A percentile compares a stretch with the other conserved stretches of the same genome.
Conservation (phyloP, 2,888 invertebrate species). For the Drosophila recens region DNA sequence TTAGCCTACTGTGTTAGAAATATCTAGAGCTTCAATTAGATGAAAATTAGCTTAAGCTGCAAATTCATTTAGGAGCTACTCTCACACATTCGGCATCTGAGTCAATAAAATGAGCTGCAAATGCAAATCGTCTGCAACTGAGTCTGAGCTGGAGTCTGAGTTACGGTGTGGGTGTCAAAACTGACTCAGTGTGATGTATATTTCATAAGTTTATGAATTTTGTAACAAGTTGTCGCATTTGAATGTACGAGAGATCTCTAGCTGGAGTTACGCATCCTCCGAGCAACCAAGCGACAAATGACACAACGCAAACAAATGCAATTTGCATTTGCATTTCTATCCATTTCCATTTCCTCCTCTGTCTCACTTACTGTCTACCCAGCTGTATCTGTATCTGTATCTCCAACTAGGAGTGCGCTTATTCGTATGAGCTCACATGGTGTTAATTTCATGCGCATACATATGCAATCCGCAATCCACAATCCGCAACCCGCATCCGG, state of each 20-base stretch:
- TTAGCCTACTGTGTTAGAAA: background rate
- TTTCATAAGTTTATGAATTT: constrained; percentile 62
- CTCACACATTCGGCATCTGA: background rate
- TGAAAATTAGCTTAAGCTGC: background rate
- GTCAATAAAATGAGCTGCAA: constrained; percentile 3
- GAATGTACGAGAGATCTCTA: constrained; percentile 19
- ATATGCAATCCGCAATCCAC: constrained; percentile 22
- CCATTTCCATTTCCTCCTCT: background rate
- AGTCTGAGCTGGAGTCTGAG: constrained; percentile 2
- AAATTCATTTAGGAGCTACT: constrained; percentile 1
- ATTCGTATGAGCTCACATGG: constrained; percentile 22
- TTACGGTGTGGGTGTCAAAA: constrained; percentile 6
- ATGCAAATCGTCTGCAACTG: constrained; percentile 1
- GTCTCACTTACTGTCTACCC: background rate
- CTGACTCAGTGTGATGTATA: constrained; percentile 46
- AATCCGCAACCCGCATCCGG: background rate
- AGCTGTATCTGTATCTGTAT: constrained; percentile 1
- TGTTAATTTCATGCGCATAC: constrained; percentile 46
- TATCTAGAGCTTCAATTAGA: background rate
- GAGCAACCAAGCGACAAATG: constrained; percentile 51
- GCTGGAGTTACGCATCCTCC: constrained; percentile 15
- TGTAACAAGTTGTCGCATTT: constrained; percentile 58
- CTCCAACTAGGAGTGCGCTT: constrained; percentile 6
- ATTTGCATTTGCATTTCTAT: constrained; percentile 51
- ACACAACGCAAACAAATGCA: constrained; percentile 60